These are phyloP conservation scores for Nephrocerus scutellatus DNA, from an alignment of 2,888 invertebrate genomes.

Conservation along the genomic window DNA sequence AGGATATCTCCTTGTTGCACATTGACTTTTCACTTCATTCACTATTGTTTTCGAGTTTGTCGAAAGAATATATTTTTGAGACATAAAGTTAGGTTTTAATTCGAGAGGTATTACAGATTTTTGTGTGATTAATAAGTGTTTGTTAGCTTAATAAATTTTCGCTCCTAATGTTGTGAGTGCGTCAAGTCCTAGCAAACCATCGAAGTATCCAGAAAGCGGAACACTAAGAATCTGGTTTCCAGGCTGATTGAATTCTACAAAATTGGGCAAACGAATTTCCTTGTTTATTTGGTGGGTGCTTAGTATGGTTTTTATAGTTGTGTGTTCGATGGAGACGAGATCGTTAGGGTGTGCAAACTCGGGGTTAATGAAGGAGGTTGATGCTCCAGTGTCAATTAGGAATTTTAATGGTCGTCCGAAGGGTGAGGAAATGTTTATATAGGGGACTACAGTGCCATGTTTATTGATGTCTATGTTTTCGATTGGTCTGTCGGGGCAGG, in stretches of 20 bases:
- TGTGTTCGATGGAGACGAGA: not conserved
- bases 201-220: constrained; percentile 5
- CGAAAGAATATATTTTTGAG: constrained; percentile 1
- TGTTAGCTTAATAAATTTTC: constrained; percentile 5
- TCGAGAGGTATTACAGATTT: too few species aligned
- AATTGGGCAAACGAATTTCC: too few species aligned
- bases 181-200: constrained; percentile 8
- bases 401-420: too few species aligned
- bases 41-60: not conserved
- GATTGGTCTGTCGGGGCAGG: too few species aligned
- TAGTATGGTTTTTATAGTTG: too few species aligned
- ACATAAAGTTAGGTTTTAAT: constrained; percentile 10
- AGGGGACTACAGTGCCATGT: constrained; percentile 4
- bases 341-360: not conserved
- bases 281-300: too few species aligned
- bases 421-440: constrained; percentile 10
- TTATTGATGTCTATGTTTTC: constrained; percentile 12
- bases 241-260: too few species aligned
- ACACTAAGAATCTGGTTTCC: constrained; percentile 1
- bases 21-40: too few species aligned
- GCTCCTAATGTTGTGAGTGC: not conserved
- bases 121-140: constrained; percentile 2
- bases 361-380: constrained; percentile 7
- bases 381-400: too few species aligned
- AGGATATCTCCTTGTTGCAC: too few species aligned